Evolutionary conservation across 37 sponge, comb jelly and placozoan species (phyloP), one percentile per base, ranked within the genome.

Genomic region (Spongilla lacustris): DNA sequence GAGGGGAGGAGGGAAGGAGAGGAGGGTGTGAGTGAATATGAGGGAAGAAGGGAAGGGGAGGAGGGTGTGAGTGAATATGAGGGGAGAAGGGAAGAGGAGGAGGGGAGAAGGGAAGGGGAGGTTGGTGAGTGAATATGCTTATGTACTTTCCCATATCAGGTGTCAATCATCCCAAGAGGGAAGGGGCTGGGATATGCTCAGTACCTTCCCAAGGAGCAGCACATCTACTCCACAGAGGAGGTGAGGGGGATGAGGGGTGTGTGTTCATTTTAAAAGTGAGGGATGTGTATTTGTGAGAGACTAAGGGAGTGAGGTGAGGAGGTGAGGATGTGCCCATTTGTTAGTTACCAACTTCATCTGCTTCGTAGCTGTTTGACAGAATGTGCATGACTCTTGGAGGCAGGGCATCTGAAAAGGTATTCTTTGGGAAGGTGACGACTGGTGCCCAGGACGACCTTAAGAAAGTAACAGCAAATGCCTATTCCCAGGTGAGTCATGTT

Each of bases 331-430:
- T 69, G 82, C 14, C 26, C 24, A 0, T 36, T 1, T 72, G 74
- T 10, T 29, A 32, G 76, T 49, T 37, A 12, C 8, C 10, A 26
- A 46, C 23, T 73, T 69, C 28, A 34, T 79, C 17, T 79, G 79
- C 22, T 12, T 22, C 74, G 49, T 83, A 96, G 92, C 66, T 97
- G 89, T 91, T 93, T 81, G 90, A 94, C 68, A 86, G 90, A 77
- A 98, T 98, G 93, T 95, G 96, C 66, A 98, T 98, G 98, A 95
- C 94, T 12, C 85, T 98, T 49, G 98, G 98, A 68, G 98, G 98
- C 1, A 72, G 98, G 38, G 96, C 94, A 24, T 89, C 94, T 6
- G 98, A 98, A 81, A 80, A 98, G 76, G 87, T 98, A 29, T 96
- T 98, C 90, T 98, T 98, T 77, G 68, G 41, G 9, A 71, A 77